These are phyloP conservation scores for Megaceryle alcyon DNA, from an alignment of 2,797 vertebrate species.

Conservation along the genomic window DNA sequence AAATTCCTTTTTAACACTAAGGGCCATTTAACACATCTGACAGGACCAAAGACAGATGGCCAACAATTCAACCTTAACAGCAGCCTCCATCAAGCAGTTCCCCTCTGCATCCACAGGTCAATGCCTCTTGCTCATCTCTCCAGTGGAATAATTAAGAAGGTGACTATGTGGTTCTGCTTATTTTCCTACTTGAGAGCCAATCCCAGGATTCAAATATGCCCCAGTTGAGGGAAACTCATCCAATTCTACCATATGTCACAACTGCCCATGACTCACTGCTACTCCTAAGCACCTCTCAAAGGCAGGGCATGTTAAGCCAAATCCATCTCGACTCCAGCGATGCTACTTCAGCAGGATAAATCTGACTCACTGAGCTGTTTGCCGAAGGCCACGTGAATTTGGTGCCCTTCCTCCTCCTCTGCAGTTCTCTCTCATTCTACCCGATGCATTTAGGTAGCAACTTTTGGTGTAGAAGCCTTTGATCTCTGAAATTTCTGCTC, in stretches of 20 bases:
- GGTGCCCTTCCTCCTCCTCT: background rate
- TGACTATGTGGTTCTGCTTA: background rate
- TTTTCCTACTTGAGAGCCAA: background rate
- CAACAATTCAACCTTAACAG: background rate
- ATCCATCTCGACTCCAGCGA: background rate
- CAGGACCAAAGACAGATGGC: background rate
- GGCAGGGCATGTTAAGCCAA: background rate
- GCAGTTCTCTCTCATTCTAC: background rate
- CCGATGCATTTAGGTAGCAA: background rate
- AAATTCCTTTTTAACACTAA: background rate
- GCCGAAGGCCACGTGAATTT: background rate
- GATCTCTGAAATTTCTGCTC: slow-evolving; percentile 45
- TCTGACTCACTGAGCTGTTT: background rate
- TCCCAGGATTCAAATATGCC: background rate
- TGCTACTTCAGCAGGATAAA: background rate
- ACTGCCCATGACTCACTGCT: background rate
- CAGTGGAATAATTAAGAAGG: background rate
- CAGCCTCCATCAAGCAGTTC: background rate
- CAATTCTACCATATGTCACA: background rate
- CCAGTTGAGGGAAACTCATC: background rate
- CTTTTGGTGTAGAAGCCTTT: slow-evolving; percentile 55
- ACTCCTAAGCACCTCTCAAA: background rate
- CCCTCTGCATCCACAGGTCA: background rate
- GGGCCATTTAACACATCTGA: background rate
- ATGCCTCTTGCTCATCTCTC: fast-evolving